Evolutionary conservation across 2,113 vertebrate genomes (phyloP).

Genomic region (Notothenia coriiceps): DNA sequence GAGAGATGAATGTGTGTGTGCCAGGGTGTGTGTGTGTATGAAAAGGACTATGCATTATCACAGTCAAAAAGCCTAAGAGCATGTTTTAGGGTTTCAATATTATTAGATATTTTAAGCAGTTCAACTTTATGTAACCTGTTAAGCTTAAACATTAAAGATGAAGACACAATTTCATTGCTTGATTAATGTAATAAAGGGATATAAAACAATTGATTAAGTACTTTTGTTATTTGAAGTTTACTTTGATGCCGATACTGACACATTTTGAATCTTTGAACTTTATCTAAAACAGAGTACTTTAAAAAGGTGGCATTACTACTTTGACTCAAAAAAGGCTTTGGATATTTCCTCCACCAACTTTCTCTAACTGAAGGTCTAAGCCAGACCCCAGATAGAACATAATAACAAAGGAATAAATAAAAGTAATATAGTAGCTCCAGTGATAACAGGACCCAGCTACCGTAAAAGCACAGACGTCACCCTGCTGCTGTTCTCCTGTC

Average conservation of each 20-base stretch:
- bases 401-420: not conserved
- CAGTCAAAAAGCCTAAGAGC: not conserved
- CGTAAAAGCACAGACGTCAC: slow-evolving; percentile 39
- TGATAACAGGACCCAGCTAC: not conserved
- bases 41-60: not conserved
- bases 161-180: too few relatives aligned
- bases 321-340: too few relatives aligned
- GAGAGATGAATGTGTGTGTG: slow-evolving; percentile 19
- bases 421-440: slow-evolving; percentile 10
- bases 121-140: too few relatives aligned
- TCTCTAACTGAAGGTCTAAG: not conserved
- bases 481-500: slow-evolving; percentile 24
- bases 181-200: too few relatives aligned
- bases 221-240: too few relatives aligned
- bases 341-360: not conserved
- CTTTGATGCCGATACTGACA: too few relatives aligned
- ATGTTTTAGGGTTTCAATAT: not conserved
- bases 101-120: too few relatives aligned
- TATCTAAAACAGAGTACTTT: too few relatives aligned
- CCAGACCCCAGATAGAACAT: not conserved
- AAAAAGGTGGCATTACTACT: too few relatives aligned
- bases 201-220: too few relatives aligned
- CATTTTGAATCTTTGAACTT: too few relatives aligned
- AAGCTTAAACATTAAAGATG: too few relatives aligned
- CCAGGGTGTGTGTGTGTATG: not conserved